phyloP scores from a whole-genome alignment of 2,797 vertebrate genomes.

The Hippopotamyrus pictus region DNA sequence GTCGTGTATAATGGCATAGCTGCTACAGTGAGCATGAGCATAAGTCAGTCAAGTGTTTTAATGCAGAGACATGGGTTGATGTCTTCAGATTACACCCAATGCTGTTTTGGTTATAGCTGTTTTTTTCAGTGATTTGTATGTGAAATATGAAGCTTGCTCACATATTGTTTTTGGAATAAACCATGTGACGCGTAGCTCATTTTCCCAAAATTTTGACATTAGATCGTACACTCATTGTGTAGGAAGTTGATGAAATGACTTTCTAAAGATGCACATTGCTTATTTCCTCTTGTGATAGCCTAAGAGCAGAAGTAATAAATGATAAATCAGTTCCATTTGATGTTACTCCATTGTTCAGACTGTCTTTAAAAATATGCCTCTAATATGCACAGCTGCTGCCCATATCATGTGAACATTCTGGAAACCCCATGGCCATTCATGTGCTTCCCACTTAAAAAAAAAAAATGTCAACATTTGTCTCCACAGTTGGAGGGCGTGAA shows the following conservation, averaged over 20 bases:
- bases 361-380: neutral
- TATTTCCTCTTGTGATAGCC: neutral
- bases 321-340: neutral
- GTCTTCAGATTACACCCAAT: neutral
- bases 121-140: neutral
- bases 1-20: neutral
- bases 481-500: conserved; percentile 88
- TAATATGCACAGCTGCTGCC: conserved; percentile 10
- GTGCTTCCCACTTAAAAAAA: neutral
- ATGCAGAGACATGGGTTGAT: neutral
- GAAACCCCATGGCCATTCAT: neutral
- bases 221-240: neutral
- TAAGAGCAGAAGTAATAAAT: neutral
- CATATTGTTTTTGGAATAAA: neutral
- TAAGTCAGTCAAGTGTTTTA: neutral
- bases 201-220: neutral
- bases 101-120: neutral
- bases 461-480: neutral
- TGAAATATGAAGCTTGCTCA: neutral
- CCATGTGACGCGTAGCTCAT: neutral
- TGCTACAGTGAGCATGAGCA: neutral
- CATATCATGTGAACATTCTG: neutral
- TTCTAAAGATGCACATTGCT: neutral
- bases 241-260: neutral
- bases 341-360: neutral